Percentiles rank a stretch among this genome's conserved stretches.
Evolutionary conservation across 1,140 invertebrate genomes (phyloP).

Genomic region (Pentalonia nigronervosa): DNA sequence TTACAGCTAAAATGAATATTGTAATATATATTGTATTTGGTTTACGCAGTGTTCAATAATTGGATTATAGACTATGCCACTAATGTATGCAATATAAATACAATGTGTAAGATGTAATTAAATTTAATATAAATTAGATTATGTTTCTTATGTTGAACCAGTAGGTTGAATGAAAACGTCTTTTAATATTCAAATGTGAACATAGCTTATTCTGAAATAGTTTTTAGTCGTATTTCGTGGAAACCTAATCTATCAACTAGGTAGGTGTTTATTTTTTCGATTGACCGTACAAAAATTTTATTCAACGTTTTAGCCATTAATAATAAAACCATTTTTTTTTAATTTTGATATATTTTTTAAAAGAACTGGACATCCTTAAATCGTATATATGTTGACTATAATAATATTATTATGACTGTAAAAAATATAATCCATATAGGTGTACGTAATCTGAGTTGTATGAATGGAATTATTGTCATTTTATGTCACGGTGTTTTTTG

Average conservation of each 20-base stretch:
- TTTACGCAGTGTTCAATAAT: not conserved
- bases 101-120: not conserved
- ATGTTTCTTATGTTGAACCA: not conserved
- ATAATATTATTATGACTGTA: too few relatives aligned
- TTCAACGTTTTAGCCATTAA: not conserved
- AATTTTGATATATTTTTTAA: not conserved
- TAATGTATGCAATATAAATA: not conserved
- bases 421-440: not conserved
- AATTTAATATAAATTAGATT: not conserved
- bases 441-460: not conserved
- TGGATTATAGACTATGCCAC: not conserved
- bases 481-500: too few relatives aligned
- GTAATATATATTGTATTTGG: not conserved
- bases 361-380: rapidly evolving
- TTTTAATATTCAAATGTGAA: not conserved
- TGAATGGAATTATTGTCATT: not conserved
- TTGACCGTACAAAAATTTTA: not conserved
- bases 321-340: not conserved
- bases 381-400: not conserved
- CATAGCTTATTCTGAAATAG: not conserved
- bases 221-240: not conserved
- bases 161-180: not conserved
- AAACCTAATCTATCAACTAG: not conserved
- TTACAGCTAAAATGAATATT: not conserved
- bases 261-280: not conserved